Base-by-base conservation (phyloP, 2,113 vertebrate genomes). In the Equus quagga region DNA sequence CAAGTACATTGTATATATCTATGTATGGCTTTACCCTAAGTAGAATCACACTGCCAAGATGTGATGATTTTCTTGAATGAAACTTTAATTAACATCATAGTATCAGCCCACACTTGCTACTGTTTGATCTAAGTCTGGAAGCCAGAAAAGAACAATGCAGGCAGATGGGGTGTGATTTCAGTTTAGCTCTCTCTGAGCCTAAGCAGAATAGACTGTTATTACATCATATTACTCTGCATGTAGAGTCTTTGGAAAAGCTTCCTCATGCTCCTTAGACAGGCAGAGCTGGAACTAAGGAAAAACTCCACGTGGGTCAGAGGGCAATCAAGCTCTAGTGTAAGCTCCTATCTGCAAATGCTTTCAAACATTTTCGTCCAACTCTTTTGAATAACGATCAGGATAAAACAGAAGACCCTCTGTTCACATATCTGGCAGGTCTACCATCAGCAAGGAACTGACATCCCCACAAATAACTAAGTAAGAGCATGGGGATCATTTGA, bases 321-420 rank as follows among this genome's bases (percentile, higher is more conserved):
- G 79, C 97, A 98, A 93, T 1, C 0, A 98, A 82, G 89, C 97
- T 98, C 97, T 97, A 97, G 73, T 96, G 93, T 98, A 97, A 98
- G 76, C 56, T 94, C 79, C 89, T 97, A 92, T 75, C 94, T 95
- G 69, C 98, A 98, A 98, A 98, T 97, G 90, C 82, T 97, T 92
- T 93, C 90, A 84, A 97, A 96, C 75, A 89, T 96, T 41, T 82
- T 92, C 96, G 97, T 60, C 96, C 96, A 98, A 98, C 78, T 94
- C 76, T 98, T 91, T 73, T 98, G 98, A 98, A 99, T 99, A 98
- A 98, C 98, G 98, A 99, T 98, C 88, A 98, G 98, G 91, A 95
- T 46, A 97, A 81, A 98, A 98, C 98, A 99, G 98, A 98, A 98
- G 97, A 95, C 76, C n/a, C 96, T 98, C 97, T 99, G 98, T 99